Base-by-base conservation (phyloP, 2,113 vertebrate genomes). In the Hypomesus transpacificus region DNA sequence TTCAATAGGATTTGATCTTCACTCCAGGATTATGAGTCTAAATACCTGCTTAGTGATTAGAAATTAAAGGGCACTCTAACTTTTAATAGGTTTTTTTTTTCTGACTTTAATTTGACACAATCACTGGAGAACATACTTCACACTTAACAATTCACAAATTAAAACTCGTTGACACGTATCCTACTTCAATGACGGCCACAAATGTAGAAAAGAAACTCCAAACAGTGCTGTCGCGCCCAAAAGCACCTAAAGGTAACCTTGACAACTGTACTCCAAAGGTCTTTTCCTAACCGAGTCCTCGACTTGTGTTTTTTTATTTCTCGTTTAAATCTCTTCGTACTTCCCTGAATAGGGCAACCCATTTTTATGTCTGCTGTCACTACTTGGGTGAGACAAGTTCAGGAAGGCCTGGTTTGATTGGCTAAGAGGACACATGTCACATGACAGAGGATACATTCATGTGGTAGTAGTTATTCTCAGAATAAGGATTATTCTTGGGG, bases 311-410 rank as follows among this genome's bases (percentile, higher is more conserved):
- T 58, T 66, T 80, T 75, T 24, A 17, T 53, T 59, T 61, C 4
- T 70, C 17, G 3, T 31, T 20, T 14, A 7, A 50, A 62, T 64
- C 31, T 54, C 67, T 75, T 34, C 69, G 91, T 91, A 92, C 91
- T 91, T 88, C 87, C 89, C 88, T 59, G 39, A 84, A 88, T 60
- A 88, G 90, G 87, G 86, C 90, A 92, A 92, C 88, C 75, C 92
- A 92, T 93, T 93, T 93, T 92, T 92, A 93, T 93, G 92, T 93
- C 92, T 93, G 92, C 87, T 88, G 84, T 84, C 76, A 67, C 67
- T 76, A 79, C 75, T 68, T 75, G 68, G 20, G 65, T 68, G 68
- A 66, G 51, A 77, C 14, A 22, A 74, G 77, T 56, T 69, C 53
- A 54, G 18, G 50, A 69, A 50, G 61, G 72, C 73, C 66, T 69